Evolutionary conservation across 2,888 invertebrate species (phyloP), one percentile per base, ranked within the genome.

Genomic region (Nephrocerus scutellatus): DNA sequence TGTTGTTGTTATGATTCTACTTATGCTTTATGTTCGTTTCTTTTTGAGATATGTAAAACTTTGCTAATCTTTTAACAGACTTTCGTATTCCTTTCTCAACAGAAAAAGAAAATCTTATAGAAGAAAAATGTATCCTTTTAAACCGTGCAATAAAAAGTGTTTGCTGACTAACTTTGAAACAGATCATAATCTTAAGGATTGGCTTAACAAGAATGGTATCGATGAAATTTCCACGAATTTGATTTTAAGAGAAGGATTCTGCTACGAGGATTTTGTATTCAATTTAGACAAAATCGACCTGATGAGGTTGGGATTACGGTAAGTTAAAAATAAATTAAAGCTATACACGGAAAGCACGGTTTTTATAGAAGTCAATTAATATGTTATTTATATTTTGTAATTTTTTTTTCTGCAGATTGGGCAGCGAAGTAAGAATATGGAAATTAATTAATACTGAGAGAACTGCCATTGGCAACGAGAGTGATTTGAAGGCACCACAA

Each of bases 381-480:
- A n/a, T 19, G 12, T 16, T 20, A 24, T 36, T 39, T 35, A 10
- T 44, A 32, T 22, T 23, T 37, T 18, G 41, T 21, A 7, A 7
- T 25, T 26, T 15, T 22, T 30, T 46, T 41, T 51, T 54, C 61
- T 62, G 36, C 70, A 86, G 85, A 60, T 83, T 86, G 36, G 91
- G 91, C 25, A 75, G 85, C 16, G 85, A 90, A 60, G 76, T 91
- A 30, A 77, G 84, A 38, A 71, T 93, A 46, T 93, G 92, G 92
- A 79, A 82, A 45, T 83, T 86, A 0, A 79, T 93, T 37, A 65
- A 76, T 41, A 51, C 53, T 46, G 59, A 61, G 30, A 57, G 63
- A 37, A 49, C 47, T 31, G 52, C 50, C 40, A 39, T 49, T 6
- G 47, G 53, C 6, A 47, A 52, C 26, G 39, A 54, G 22, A 54